These are phyloP conservation scores for Tragelaphus eurycerus DNA, from an alignment of 2,797 vertebrate genomes.

Conservation along the genomic window DNA sequence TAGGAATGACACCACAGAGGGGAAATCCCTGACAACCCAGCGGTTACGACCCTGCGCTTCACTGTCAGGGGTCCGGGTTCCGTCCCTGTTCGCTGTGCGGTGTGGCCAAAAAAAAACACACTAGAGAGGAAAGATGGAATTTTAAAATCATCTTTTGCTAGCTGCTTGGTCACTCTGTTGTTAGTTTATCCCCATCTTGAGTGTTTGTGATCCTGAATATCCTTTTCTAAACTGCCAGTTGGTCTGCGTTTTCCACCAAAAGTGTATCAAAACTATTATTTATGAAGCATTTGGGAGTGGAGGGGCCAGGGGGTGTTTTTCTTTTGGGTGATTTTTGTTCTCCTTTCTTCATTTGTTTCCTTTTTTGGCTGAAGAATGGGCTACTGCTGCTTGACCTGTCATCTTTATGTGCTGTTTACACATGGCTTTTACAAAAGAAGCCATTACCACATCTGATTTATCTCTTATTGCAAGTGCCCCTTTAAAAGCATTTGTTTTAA, in stretches of 20 bases:
- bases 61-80: not conserved
- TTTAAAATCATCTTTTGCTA: constrained; percentile 1
- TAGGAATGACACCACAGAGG: not conserved
- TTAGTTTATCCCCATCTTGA: constrained; percentile 85
- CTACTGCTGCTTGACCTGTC: constrained; percentile 62
- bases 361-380: constrained; percentile 77
- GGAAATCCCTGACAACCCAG: not conserved
- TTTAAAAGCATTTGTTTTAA: constrained; percentile 59
- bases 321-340: constrained; percentile 9
- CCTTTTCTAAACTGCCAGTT: constrained; percentile 33
- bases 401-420: constrained; percentile 68
- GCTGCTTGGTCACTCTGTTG: constrained; percentile 70
- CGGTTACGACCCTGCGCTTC: not conserved
- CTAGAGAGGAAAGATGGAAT: not conserved
- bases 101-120: not conserved
- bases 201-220: constrained; percentile 22
- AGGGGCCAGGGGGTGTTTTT: not conserved
- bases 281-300: constrained; percentile 26
- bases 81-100: not conserved
- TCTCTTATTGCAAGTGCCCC: constrained; percentile 70
- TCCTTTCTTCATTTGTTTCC: constrained; percentile 57
- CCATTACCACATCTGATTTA: constrained; percentile 59
- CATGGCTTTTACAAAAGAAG: constrained; percentile 52
- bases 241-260: not conserved
- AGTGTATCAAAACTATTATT: constrained; percentile 15